A percentile compares a stretch with the other conserved stretches of the same genome.
Conservation (phyloP, 1,140 invertebrate genomes). For the Lanistes nyassanus region DNA sequence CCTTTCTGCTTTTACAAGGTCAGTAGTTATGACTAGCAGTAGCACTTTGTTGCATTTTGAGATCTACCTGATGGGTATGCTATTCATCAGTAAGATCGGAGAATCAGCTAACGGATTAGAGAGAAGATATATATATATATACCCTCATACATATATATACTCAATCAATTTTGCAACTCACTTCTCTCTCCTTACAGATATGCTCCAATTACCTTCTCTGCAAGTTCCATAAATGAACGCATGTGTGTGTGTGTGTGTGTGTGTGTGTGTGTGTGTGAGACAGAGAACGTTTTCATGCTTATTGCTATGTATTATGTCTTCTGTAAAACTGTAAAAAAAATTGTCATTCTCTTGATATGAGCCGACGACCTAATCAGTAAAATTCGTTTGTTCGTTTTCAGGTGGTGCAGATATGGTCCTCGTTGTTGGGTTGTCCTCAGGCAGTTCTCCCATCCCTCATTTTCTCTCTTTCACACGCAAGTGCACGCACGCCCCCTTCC, state of each 20-base stretch:
- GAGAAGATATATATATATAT: too few relatives aligned
- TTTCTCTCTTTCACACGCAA: background rate
- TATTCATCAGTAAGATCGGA: too few relatives aligned
- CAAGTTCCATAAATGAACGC: background rate
- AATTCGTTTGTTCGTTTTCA: background rate
- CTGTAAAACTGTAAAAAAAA: conserved; percentile 7
- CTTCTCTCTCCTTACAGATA: too few relatives aligned
- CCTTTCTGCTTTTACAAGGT: too few relatives aligned
- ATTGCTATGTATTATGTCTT: background rate
- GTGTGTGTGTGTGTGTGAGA: background rate
- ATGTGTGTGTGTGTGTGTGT: conserved; percentile 12
- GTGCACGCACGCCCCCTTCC: background rate
- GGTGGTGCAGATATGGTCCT: background rate
- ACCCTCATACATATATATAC: too few relatives aligned
- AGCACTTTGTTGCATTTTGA: too few relatives aligned
- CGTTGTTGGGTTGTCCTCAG: background rate
- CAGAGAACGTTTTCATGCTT: background rate
- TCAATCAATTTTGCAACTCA: too few relatives aligned
- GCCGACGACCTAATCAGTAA: too few relatives aligned
- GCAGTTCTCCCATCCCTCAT: background rate
- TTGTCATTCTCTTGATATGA: conserved; percentile 1
- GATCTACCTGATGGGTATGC: too few relatives aligned
- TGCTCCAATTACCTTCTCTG: background rate
- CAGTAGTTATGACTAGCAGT: too few relatives aligned
- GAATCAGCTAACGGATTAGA: too few relatives aligned